Percentiles rank a stretch among this genome's conserved stretches.
These are phyloP conservation scores for Xiphophorus maculatus DNA, from an alignment of 2,113 vertebrate genomes.

Conservation along the genomic window DNA sequence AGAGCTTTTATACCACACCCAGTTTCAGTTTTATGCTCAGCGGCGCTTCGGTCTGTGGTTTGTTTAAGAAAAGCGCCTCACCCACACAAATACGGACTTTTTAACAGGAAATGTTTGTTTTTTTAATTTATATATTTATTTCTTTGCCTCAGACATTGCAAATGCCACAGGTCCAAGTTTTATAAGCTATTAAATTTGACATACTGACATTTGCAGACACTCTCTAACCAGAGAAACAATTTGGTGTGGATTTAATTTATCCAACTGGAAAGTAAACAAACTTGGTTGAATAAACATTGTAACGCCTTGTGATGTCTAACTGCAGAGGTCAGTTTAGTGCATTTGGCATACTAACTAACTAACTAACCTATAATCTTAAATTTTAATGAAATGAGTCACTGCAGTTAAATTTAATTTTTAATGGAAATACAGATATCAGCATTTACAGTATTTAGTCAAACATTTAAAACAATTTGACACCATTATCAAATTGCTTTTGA, in stretches of 20 bases:
- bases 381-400: too few species aligned
- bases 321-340: background rate
- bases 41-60: background rate
- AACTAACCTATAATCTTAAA: too few species aligned
- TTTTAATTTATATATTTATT: conserved; percentile 18
- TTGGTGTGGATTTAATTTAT: conserved; percentile 14
- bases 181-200: conserved; percentile 19
- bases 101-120: background rate
- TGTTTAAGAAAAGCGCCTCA: background rate
- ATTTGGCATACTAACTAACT: too few species aligned
- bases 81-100: background rate
- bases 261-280: conserved; percentile 9
- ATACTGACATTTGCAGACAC: conserved; percentile 35
- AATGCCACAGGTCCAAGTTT: conserved; percentile 15
- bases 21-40: background rate
- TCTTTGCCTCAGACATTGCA: conserved; percentile 30
- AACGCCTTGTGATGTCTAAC: background rate
- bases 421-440: too few species aligned
- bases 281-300: background rate
- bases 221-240: background rate
- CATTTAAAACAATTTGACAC: too few species aligned
- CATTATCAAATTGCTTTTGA: too few species aligned
- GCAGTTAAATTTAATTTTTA: too few species aligned
- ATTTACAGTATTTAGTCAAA: too few species aligned
- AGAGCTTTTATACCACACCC: conserved; percentile 3